Evolutionary conservation across 1,140 invertebrate genomes (phyloP), one percentile per base, ranked within the genome.

Genomic region (Eueides isabella): DNA sequence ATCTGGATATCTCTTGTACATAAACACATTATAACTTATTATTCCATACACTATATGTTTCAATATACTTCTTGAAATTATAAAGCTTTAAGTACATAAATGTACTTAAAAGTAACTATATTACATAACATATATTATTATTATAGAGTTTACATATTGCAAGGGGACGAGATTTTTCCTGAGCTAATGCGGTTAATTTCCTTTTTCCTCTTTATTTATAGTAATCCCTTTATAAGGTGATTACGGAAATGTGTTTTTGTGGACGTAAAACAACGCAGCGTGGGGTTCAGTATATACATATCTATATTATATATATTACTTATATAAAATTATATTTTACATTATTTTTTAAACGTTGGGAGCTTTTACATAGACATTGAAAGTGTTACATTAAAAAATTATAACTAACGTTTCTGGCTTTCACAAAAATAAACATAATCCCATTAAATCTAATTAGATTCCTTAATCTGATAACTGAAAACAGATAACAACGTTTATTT

Each of bases 181-280:
- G 83, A 78, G 85, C 83, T 92, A 91, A 92, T 91, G 89, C 91
- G 91, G 89, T 92, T 92, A 92, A 84, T 84, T 84, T 84, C 82
- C 77, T 92, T 90, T 89, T 92, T 92, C 90, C 89, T 92, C 84
- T 92, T 92, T 92, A 92, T 92, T 92, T 92, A 92, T 89, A 87
- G 91, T 93, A 93, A 93, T 93, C 91, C 89, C 89, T 89, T 93
- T 93, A 93, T 93, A 93, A 92, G 88, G 89, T 87, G 90, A 93
- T 93, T 93, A 93, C 91, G 86, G 87, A 88, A 90, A 92, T 91
- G 88, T 91, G 88, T 90, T 90, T 87, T 91, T 87, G 85, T 87
- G 88, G 82, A 89, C 85, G 86, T 88, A 88, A 89, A 89, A 88
- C 86, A 89, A 85, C 87, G 83, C 87, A 86, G 81, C 87, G 75